Conservation (phyloP, 2,888 invertebrate species). For the Brachylomia viminalis region DNA sequence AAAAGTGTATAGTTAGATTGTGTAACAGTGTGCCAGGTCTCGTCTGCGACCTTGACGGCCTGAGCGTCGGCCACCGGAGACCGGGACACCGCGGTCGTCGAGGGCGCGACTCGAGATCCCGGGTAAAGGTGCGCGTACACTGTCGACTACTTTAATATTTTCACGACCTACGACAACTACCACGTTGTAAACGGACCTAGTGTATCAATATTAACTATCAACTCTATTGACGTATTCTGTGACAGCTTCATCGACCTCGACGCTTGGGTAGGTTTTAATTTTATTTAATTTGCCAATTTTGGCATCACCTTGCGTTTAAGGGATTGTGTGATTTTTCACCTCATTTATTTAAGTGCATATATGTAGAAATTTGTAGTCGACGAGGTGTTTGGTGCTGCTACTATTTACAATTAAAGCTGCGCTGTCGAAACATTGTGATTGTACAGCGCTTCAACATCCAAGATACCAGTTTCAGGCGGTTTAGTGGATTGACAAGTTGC, state of each 20-base stretch:
- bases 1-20: constrained; percentile 59
- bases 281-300: neutral
- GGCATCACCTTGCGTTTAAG: neutral
- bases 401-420: constrained; percentile 14
- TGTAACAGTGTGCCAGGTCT: constrained; percentile 73
- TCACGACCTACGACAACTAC: constrained; percentile 66
- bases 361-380: neutral
- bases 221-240: constrained; percentile 41
- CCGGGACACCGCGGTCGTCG: constrained; percentile 72
- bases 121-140: constrained; percentile 70
- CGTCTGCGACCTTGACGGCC: constrained; percentile 79
- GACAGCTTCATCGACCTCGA: constrained; percentile 27
- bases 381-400: neutral
- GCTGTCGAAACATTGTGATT: constrained; percentile 8
- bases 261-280: constrained; percentile 15
- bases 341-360: neutral
- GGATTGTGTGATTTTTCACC: neutral
- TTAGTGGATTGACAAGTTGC: constrained; percentile 49
- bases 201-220: constrained; percentile 31
- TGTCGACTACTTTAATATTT: constrained; percentile 59
- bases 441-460: constrained; percentile 19
- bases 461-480: constrained; percentile 54
- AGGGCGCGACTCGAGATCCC: constrained; percentile 70
- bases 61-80: constrained; percentile 76
- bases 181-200: constrained; percentile 41